A percentile compares a stretch with the other conserved stretches of the same genome.
Conservation (phyloP, 1,140 invertebrate species). For the Eubasilissa regina region DNA sequence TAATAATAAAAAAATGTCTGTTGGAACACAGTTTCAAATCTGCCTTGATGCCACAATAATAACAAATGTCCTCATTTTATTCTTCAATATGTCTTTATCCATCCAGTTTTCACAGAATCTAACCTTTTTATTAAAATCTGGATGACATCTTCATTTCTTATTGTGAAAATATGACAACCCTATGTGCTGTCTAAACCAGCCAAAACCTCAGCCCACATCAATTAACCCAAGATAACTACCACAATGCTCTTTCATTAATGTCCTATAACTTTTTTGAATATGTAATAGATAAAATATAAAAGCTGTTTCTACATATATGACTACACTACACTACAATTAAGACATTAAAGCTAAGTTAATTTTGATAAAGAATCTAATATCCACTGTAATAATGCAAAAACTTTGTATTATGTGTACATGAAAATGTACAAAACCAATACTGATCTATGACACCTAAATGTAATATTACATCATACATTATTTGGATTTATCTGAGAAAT, state of each 20-base stretch:
- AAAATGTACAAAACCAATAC: neutral
- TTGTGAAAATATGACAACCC: too few species aligned
- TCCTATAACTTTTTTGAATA: neutral
- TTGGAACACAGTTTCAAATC: too few species aligned
- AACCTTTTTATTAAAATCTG: too few species aligned
- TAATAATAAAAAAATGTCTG: too few species aligned
- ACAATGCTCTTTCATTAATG: neutral
- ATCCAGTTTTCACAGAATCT: too few species aligned
- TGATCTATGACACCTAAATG: neutral
- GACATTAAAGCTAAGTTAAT: neutral
- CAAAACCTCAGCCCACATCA: neutral
- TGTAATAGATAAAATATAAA: neutral
- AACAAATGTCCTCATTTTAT: too few species aligned
- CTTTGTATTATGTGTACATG: conserved; percentile 5
- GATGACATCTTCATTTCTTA: too few species aligned
- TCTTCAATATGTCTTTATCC: too few species aligned
- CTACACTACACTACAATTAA: neutral
- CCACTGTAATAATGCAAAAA: neutral
- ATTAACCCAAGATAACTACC: neutral
- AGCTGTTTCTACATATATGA: neutral
- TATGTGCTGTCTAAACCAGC: too few species aligned
- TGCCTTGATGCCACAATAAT: too few species aligned
- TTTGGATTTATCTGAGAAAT: neutral
- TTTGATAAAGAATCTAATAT: neutral
- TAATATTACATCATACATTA: conserved; percentile 33